Evolutionary conservation across 2,113 vertebrate species (phyloP), one percentile per base, ranked within the genome.

Genomic region (Amblyornis subalaris): DNA sequence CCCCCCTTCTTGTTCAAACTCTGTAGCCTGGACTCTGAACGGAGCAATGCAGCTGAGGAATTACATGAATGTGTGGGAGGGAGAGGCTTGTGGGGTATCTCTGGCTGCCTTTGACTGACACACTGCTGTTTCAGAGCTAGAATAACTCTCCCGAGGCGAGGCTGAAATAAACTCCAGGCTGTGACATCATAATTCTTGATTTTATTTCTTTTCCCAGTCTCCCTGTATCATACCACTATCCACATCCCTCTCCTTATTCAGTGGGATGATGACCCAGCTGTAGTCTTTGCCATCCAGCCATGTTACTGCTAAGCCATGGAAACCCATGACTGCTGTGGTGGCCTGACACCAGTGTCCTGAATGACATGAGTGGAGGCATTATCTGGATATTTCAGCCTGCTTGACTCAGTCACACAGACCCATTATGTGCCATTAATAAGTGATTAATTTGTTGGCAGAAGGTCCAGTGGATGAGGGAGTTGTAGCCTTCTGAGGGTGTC

Each of bases 21-120:
- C 22, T n/a, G 42, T n/a, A 85, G 81, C 62, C 62, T 47, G 47
- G 62, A 73, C 81, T 82, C 54, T 31, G 79, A 71, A 71, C 0
- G 1, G 85, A 91, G 94, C 60, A 51, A 54, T 77, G 88, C 88
- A 86, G 90, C 91, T 94, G 67, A 96, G 93, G 93, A 96, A 96
- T 95, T 83, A 82, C 93, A 95, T 95, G 92, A 95, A 96, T 95
- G 91, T 79, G 88, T 73, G 92, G 79, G 94, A 94, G 90, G 95
- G 88, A 96, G 85, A 80, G 82, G 90, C 82, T 95, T 58, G 60
- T 48, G 64, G 82, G 77, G 60, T 82, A 55, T 94, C 69, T 91
- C 72, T 77, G 91, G 55, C 85, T 88, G 58, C 75, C 38, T 95
- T 58, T 85, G 82, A 85, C 72, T 87, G 91, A 85, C 79, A 64